Conservation (phyloP, 2,888 invertebrate genomes). For the Trachelus tabidus region DNA sequence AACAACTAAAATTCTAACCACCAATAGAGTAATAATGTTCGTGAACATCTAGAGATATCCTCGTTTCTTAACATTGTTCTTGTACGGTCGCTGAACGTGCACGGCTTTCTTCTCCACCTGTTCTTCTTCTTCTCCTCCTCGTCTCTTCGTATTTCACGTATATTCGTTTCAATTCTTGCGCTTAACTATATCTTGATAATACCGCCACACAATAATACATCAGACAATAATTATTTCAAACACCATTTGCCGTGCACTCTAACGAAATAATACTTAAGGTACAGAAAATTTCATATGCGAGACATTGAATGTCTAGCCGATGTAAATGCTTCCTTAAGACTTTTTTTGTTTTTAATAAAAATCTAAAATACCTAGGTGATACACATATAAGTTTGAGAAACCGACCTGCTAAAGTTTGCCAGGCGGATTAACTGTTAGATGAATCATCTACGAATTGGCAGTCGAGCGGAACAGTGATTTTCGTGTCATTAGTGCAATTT, state of each 20-base stretch:
- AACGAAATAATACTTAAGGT: too few species aligned
- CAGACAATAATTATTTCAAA: too few species aligned
- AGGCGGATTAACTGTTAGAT: not conserved
- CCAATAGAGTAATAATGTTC: too few species aligned
- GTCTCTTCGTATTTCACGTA: too few species aligned
- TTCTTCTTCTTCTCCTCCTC: not conserved
- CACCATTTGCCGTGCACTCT: too few species aligned
- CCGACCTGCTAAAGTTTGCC: too few species aligned
- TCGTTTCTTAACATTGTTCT: not conserved
- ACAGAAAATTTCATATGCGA: not conserved
- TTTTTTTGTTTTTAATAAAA: constrained; percentile 1
- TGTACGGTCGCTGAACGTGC: not conserved
- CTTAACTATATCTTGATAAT: too few species aligned
- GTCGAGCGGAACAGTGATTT: not conserved
- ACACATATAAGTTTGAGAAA: too few species aligned
- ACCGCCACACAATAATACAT: too few species aligned
- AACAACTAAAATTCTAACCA: too few species aligned
- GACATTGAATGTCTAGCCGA: not conserved
- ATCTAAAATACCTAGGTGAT: not conserved
- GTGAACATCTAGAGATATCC: not conserved
- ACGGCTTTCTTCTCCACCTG: not conserved
- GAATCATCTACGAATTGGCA: not conserved
- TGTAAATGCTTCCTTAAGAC: not conserved
- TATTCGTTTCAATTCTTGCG: too few species aligned
- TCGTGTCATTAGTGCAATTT: too few species aligned